Evolutionary conservation across 2,797 vertebrate genomes (phyloP).

Genomic region (Lerista edwardsae): DNA sequence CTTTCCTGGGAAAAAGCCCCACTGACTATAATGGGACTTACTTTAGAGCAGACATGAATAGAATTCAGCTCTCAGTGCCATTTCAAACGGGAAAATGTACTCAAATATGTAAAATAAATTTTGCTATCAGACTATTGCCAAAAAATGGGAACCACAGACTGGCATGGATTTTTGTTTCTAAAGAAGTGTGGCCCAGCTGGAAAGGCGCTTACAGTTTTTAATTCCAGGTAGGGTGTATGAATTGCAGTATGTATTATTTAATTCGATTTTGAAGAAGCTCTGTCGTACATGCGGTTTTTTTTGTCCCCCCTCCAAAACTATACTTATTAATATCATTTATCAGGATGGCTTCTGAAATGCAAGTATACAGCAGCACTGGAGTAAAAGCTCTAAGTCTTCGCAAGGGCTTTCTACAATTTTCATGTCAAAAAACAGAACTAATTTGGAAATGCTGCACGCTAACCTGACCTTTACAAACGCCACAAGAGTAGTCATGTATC

Average conservation of each 20-base stretch:
- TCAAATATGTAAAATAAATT: slow-evolving; percentile 31
- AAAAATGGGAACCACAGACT: slow-evolving; percentile 26
- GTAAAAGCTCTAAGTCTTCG: slow-evolving; percentile 9
- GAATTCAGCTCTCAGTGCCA: no score
- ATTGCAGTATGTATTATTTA: slow-evolving; percentile 52
- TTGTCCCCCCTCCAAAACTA: slow-evolving; percentile 59
- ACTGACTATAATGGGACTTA: no score
- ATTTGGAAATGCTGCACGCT: slow-evolving; percentile 13
- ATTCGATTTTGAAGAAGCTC: slow-evolving; percentile 68
- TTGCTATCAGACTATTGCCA: slow-evolving; percentile 44
- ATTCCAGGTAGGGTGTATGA: slow-evolving; percentile 59
- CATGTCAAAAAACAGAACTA: slow-evolving; percentile 11
- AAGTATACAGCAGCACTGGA: background rate
- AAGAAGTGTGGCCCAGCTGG: slow-evolving; percentile 54
- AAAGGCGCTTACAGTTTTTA: slow-evolving; percentile 57
- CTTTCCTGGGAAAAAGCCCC: no score
- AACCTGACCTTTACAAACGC: slow-evolving; percentile 2
- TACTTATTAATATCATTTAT: slow-evolving; percentile 44
- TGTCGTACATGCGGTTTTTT: slow-evolving; percentile 51
- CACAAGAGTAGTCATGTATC: background rate
- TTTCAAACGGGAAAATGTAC: background rate
- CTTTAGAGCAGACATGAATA: no score
- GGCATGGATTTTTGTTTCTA: slow-evolving; percentile 48
- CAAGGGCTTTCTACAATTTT: slow-evolving; percentile 29
- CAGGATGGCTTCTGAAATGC: slow-evolving; percentile 34